Evolutionary conservation across 2,797 vertebrate genomes (phyloP).

Genomic region (Atherinosoma microstoma): DNA sequence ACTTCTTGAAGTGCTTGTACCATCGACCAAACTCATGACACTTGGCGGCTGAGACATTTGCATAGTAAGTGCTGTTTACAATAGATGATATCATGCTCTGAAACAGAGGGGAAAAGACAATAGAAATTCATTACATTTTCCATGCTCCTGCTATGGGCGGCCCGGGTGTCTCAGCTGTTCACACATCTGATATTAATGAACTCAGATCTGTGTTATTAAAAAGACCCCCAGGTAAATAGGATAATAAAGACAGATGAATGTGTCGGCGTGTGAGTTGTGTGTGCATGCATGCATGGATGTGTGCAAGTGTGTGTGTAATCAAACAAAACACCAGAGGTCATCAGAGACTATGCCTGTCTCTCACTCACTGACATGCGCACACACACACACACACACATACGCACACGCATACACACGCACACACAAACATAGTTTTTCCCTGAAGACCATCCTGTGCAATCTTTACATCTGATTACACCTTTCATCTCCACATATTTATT

Average conservation of each 20-base stretch:
- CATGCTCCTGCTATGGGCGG: conserved; percentile 58
- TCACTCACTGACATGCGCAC: conserved; percentile 19
- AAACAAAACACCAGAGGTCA: conserved; percentile 73
- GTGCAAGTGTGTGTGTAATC: conserved; percentile 32
- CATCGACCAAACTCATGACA: conserved; percentile 98
- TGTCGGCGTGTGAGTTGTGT: conserved; percentile 53
- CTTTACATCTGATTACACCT: conserved; percentile 83
- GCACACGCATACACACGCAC: conserved; percentile 15
- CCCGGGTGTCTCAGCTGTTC: conserved; percentile 76
- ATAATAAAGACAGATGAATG: conserved; percentile 81
- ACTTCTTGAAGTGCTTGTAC: conserved; percentile 99
- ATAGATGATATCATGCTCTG: conserved; percentile 99
- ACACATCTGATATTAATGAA: conserved; percentile 81
- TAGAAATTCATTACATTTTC: conserved; percentile 72
- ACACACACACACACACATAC: too few species aligned
- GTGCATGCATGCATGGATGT: conserved; percentile 7
- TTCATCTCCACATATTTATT: conserved; percentile 83
- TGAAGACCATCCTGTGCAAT: conserved; percentile 76
- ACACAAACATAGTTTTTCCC: conserved; percentile 55
- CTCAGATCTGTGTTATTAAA: conserved; percentile 82
- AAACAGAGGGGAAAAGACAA: conserved; percentile 73
- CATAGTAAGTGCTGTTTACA: conserved; percentile 99
- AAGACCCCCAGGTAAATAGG: conserved; percentile 79
- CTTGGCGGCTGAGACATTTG: conserved; percentile 97
- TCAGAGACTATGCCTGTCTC: conserved; percentile 61